phyloP scores from a whole-genome alignment of 1,140 invertebrate genomes.

The Atta cephalotes region DNA sequence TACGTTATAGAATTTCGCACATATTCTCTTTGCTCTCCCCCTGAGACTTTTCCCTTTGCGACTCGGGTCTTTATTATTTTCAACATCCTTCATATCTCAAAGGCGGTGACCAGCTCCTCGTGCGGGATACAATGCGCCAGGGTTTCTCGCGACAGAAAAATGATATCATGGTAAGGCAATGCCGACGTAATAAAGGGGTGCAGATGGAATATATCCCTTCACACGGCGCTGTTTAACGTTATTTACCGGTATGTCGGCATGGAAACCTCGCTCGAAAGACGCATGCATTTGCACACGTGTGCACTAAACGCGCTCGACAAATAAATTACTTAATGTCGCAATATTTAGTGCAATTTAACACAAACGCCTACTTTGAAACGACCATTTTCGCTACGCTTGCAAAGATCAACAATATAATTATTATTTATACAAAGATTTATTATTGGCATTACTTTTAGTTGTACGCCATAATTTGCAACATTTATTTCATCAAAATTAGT shows the following conservation, averaged over 20 bases:
- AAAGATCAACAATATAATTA: not conserved
- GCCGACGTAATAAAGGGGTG: conserved; percentile 59
- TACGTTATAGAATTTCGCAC: not conserved
- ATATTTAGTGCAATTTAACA: conserved; percentile 13
- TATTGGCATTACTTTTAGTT: no score
- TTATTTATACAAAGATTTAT: not conserved
- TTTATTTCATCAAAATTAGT: conserved; percentile 8
- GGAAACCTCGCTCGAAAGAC: conserved; percentile 63
- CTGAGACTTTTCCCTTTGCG: not conserved
- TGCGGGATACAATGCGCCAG: not conserved
- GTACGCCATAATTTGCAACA: no score
- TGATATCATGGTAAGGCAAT: conserved; percentile 44
- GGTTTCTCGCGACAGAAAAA: conserved; percentile 43
- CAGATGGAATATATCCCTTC: conserved; percentile 27
- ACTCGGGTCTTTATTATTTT: not conserved
- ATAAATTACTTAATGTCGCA: conserved; percentile 31
- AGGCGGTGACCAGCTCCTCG: conserved; percentile 21
- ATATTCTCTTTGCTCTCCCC: not conserved
- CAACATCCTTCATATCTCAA: conserved; percentile 25
- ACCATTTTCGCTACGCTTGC: not conserved
- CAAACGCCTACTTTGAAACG: not conserved
- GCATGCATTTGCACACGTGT: conserved; percentile 35
- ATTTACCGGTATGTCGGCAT: conserved; percentile 71
- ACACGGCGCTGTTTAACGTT: conserved; percentile 65
- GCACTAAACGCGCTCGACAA: conserved; percentile 20